Percentiles rank a stretch among this genome's conserved stretches.
Evolutionary conservation across 2,113 vertebrate genomes (phyloP).

Genomic region (Sminthopsis crassicaudata): DNA sequence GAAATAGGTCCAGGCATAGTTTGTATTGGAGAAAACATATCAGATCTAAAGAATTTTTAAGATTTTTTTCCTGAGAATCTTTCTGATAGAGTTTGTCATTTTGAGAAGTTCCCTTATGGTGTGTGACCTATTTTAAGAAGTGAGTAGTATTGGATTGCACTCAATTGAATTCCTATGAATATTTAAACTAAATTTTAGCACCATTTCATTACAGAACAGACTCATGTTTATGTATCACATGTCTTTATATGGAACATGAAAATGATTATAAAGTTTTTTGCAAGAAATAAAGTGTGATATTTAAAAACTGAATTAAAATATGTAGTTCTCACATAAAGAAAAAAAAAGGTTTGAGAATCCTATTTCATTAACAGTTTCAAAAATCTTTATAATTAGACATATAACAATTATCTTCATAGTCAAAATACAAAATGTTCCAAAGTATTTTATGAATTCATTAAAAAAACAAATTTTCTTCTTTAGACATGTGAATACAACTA

Average conservation of each 20-base stretch:
- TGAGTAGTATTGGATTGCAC: slow-evolving; percentile 60
- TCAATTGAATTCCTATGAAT: slow-evolving; percentile 63
- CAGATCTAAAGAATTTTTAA: slow-evolving; percentile 29
- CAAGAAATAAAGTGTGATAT: slow-evolving; percentile 57
- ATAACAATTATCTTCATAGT: not conserved
- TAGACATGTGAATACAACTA: slow-evolving; percentile 17
- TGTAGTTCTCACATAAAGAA: slow-evolving; percentile 44
- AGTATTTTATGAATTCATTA: slow-evolving; percentile 25
- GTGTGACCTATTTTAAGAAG: slow-evolving; percentile 63
- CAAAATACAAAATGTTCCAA: not conserved
- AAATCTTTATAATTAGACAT: slow-evolving; percentile 31
- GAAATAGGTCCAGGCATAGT: not conserved
- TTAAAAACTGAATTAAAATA: slow-evolving; percentile 51
- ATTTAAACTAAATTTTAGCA: slow-evolving; percentile 63
- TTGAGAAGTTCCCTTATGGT: slow-evolving; percentile 58
- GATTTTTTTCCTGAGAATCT: not conserved
- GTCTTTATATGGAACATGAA: slow-evolving; percentile 7
- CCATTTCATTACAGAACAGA: slow-evolving; percentile 55
- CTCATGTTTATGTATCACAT: slow-evolving; percentile 48
- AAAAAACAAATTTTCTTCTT: slow-evolving; percentile 48
- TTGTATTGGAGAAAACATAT: slow-evolving; percentile 3
- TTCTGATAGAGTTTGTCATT: slow-evolving; percentile 51
- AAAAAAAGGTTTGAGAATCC: slow-evolving; percentile 27
- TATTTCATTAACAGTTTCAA: slow-evolving; percentile 25
- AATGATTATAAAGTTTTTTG: not conserved